These are phyloP conservation scores for Cryptoprocta ferox DNA, from an alignment of 2,797 vertebrate species.

Conservation along the genomic window DNA sequence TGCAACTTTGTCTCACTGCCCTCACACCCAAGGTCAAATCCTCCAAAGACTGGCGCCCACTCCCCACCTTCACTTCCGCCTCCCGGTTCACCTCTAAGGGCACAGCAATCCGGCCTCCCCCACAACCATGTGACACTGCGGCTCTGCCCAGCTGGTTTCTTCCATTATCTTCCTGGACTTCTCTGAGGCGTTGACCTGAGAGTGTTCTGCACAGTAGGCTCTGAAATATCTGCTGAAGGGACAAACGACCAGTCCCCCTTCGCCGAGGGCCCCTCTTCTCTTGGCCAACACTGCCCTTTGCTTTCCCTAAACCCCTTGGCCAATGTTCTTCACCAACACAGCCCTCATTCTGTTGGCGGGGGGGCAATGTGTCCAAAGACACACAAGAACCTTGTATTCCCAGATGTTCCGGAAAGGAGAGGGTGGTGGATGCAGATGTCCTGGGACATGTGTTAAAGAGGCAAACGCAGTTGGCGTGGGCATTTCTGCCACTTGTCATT, in stretches of 20 bases:
- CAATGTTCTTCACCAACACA: not conserved
- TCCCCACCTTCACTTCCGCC: not conserved
- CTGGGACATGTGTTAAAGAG: not conserved
- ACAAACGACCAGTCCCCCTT: not conserved
- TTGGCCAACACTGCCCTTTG: not conserved
- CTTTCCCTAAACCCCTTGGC: not conserved
- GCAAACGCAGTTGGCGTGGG: not conserved
- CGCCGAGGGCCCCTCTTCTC: not conserved
- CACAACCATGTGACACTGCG: not conserved
- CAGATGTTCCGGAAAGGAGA: not conserved
- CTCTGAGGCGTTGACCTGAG: not conserved
- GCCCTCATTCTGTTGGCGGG: not conserved
- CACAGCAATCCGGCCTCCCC: not conserved
- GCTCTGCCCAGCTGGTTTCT: not conserved
- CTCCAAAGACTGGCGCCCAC: not conserved
- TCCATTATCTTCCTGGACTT: not conserved
- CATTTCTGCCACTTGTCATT: not conserved
- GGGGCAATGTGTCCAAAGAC: not conserved
- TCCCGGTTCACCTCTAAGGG: not conserved
- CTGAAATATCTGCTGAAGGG: not conserved
- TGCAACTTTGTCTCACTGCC: not conserved
- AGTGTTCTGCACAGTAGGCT: not conserved
- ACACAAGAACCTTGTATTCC: not conserved
- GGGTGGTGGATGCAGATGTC: accelerated
- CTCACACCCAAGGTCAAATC: not conserved